Percentiles rank a stretch among this genome's conserved stretches.
These are phyloP conservation scores for Xestia xanthographa DNA, from an alignment of 2,888 invertebrate species.

Conservation along the genomic window DNA sequence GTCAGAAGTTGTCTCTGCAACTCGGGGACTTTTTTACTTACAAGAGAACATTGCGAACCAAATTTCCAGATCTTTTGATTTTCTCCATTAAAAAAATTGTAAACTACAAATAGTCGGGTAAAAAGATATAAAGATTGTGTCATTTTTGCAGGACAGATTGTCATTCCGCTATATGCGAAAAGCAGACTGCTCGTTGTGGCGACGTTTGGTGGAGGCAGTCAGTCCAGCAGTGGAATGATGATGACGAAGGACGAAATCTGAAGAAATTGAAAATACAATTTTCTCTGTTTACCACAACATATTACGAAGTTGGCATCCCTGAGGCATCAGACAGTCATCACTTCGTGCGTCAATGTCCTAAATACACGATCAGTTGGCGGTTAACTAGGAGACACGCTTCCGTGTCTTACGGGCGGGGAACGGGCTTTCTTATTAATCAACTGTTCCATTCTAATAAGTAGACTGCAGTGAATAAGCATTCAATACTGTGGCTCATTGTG, in stretches of 20 bases:
- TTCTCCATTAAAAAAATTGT: neutral
- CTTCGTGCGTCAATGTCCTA: slow-evolving; percentile 79
- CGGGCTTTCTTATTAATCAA: slow-evolving; percentile 43
- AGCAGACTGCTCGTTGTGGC: neutral
- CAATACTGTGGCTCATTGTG: slow-evolving; percentile 1
- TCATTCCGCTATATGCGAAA: neutral
- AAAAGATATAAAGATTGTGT: neutral
- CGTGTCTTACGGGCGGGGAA: slow-evolving; percentile 40
- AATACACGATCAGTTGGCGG: slow-evolving; percentile 70
- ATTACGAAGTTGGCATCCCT: slow-evolving; percentile 49
- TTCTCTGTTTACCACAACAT: slow-evolving; percentile 7
- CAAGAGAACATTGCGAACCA: neutral
- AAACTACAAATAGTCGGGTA: too few relatives aligned
- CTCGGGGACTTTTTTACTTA: slow-evolving; percentile 7
- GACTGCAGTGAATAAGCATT: slow-evolving; percentile 27
- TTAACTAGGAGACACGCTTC: slow-evolving; percentile 58
- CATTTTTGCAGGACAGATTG: neutral
- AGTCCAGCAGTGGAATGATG: neutral
- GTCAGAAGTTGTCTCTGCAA: too few relatives aligned
- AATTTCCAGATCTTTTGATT: neutral
- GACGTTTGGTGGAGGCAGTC: neutral
- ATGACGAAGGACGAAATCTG: neutral
- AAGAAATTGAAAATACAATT: slow-evolving; percentile 1
- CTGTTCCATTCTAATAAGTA: slow-evolving; percentile 30
- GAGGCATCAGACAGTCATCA: slow-evolving; percentile 44